These are phyloP conservation scores for Gymnorhina tibicen DNA, from an alignment of 2,113 vertebrate genomes.

Conservation along the genomic window DNA sequence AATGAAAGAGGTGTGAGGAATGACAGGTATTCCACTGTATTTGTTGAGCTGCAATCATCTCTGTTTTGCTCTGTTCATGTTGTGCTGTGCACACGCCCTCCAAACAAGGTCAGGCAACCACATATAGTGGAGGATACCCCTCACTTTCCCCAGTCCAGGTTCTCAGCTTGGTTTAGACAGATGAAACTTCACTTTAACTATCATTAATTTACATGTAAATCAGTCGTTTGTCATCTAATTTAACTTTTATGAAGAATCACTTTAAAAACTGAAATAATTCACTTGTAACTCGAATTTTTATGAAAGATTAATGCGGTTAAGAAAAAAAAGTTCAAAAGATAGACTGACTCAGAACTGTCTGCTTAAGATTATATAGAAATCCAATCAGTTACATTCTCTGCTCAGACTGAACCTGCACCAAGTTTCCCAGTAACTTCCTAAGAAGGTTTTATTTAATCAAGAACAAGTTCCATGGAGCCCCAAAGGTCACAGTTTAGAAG, in stretches of 20 bases:
- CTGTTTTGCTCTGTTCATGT: neutral
- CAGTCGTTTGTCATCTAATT: neutral
- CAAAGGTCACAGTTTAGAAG: conserved; percentile 70
- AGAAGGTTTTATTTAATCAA: conserved; percentile 61
- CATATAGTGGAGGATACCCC: neutral
- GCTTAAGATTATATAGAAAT: conserved; percentile 32
- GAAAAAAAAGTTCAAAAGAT: neutral
- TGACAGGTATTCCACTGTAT: neutral
- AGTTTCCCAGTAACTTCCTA: conserved; percentile 51
- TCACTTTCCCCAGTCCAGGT: neutral
- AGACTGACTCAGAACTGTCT: neutral
- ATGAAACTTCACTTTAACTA: neutral
- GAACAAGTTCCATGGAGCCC: conserved; percentile 39
- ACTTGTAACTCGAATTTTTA: neutral
- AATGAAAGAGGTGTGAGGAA: neutral
- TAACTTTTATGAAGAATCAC: neutral
- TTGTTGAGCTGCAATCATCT: neutral
- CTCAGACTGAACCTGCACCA: conserved; percentile 31
- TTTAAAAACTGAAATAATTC: conserved; percentile 30
- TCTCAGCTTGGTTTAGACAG: neutral
- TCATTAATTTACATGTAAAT: neutral
- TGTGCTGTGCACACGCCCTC: neutral
- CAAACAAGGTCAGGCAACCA: neutral
- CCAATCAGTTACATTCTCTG: conserved; percentile 37
- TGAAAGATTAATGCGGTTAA: neutral